phyloP scores from a whole-genome alignment of 2,797 vertebrate genomes.

The Halcyon leucocephala region DNA sequence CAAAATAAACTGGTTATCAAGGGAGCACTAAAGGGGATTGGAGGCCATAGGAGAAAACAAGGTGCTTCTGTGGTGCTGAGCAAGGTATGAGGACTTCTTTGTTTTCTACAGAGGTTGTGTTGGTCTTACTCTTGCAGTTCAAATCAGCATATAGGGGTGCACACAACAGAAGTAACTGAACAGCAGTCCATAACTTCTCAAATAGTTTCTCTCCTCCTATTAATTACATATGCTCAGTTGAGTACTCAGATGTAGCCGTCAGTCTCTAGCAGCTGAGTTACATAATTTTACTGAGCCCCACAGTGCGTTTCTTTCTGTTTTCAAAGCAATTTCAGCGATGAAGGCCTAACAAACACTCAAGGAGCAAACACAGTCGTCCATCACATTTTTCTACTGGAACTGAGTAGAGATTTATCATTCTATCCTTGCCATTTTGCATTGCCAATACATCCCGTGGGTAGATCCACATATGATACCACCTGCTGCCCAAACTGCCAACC shows the following conservation, averaged over 20 bases:
- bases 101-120: not conserved
- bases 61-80: not conserved
- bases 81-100: not conserved
- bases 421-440: not conserved
- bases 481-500: not conserved
- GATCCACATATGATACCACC: not conserved
- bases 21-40: not conserved
- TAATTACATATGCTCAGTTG: not conserved
- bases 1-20: not conserved
- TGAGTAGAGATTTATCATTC: not conserved
- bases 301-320: rapidly evolving
- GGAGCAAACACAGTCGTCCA: not conserved
- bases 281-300: not conserved
- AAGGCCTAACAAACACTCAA: not conserved
- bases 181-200: not conserved
- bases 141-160: not conserved
- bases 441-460: not conserved
- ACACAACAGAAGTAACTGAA: not conserved
- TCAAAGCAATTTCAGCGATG: not conserved
- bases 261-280: not conserved
- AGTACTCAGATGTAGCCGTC: not conserved
- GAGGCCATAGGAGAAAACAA: not conserved
- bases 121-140: not conserved
- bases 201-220: not conserved
- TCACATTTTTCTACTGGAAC: not conserved